These are phyloP conservation scores for Phrynocephalus versicolor DNA, from an alignment of 2,113 vertebrate species.

Conservation along the genomic window DNA sequence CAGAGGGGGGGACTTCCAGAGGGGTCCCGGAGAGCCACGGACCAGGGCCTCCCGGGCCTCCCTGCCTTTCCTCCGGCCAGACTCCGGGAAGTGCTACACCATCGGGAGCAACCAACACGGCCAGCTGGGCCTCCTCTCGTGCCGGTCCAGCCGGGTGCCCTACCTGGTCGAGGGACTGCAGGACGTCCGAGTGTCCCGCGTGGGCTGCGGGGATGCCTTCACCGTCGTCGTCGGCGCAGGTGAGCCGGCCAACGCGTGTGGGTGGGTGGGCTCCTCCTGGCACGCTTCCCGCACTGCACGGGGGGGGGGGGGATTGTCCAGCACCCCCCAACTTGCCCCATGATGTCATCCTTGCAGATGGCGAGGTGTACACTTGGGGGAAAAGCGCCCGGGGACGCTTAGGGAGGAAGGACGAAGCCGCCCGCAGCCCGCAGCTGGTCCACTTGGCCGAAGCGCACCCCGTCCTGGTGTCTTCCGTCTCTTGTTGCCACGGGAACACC, in stretches of 20 bases:
- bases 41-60: background rate
- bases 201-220: constrained; percentile 95
- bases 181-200: constrained; percentile 79
- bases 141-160: constrained; percentile 83
- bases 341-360: constrained; percentile 72
- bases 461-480: constrained; percentile 89
- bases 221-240: constrained; percentile 92
- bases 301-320: background rate
- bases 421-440: constrained; percentile 82
- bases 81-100: constrained; percentile 89
- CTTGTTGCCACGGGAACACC: constrained; percentile 98
- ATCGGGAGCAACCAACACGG: constrained; percentile 98
- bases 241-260: constrained; percentile 50
- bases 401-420: constrained; percentile 91
- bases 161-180: constrained; percentile 85
- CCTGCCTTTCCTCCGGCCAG: constrained; percentile 64
- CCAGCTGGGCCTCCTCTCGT: constrained; percentile 87
- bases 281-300: rapidly evolving
- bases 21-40: background rate
- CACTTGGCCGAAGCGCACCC: constrained; percentile 91
- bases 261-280: rapidly evolving
- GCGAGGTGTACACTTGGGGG: constrained; percentile 95
- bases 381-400: constrained; percentile 95
- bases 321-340: too few relatives aligned
- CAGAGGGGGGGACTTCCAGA: background rate